phyloP scores from a whole-genome alignment of 2,113 vertebrate species.

The Pogona vitticeps region DNA sequence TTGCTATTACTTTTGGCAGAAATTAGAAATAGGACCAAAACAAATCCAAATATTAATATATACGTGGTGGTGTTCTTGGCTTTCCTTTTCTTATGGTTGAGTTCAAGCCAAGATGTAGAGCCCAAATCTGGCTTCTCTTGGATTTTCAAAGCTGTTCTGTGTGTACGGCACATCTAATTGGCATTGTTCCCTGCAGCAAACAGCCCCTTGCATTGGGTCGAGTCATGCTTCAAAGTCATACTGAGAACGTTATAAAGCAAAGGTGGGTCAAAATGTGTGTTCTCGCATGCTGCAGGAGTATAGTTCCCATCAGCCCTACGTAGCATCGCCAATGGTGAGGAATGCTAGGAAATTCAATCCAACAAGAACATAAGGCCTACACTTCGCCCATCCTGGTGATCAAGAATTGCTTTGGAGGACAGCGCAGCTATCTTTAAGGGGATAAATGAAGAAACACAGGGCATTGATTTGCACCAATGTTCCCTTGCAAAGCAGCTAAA shows the following conservation, averaged over 20 bases:
- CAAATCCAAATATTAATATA: background rate
- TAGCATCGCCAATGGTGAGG: no score
- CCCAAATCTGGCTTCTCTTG: background rate
- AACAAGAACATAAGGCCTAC: no score
- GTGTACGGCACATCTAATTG: background rate
- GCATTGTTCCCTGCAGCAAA: background rate
- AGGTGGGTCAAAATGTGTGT: no score
- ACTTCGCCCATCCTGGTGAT: no score
- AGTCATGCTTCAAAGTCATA: background rate
- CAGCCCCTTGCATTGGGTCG: background rate
- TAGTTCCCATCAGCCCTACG: no score
- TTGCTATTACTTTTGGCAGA: background rate
- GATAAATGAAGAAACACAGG: background rate
- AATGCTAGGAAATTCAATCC: no score
- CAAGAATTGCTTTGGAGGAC: background rate
- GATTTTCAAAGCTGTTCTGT: background rate
- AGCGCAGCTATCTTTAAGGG: background rate
- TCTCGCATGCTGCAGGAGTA: no score
- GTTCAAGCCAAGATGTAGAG: background rate
- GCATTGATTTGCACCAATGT: background rate
- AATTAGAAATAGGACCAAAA: background rate
- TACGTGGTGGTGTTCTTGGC: background rate
- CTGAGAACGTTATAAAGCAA: background rate
- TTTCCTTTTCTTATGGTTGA: background rate
- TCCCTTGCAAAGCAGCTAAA: background rate